A percentile compares a stretch with the other conserved stretches of the same genome.
phyloP scores from a whole-genome alignment of 2,797 vertebrate species.

The Arctocebus calabarensis region DNA sequence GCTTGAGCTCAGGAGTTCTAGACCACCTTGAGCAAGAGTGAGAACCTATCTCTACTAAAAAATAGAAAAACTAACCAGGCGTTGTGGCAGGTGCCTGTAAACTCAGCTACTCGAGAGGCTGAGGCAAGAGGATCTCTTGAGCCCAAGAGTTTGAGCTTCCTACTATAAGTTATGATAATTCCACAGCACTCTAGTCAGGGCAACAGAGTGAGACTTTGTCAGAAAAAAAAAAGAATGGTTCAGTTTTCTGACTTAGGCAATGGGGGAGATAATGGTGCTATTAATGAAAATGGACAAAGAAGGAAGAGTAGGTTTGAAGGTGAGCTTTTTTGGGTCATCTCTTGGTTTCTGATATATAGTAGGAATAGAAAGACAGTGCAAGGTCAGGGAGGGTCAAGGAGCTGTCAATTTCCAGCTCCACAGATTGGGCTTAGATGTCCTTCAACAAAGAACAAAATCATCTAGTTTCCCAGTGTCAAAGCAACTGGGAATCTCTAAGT shows the following conservation, averaged over 20 bases:
- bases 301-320: background rate
- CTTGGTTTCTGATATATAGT: background rate
- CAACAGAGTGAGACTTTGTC: too few species aligned
- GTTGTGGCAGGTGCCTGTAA: too few species aligned
- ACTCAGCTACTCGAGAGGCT: too few species aligned
- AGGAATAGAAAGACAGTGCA: background rate
- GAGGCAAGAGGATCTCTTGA: too few species aligned
- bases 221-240: background rate
- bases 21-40: too few species aligned
- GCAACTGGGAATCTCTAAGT: slow-evolving; percentile 4
- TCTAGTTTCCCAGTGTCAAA: background rate
- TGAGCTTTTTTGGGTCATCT: background rate
- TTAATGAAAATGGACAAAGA: background rate
- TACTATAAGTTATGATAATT: too few species aligned
- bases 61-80: too few species aligned
- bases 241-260: background rate
- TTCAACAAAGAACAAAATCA: background rate
- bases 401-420: background rate
- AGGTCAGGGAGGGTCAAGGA: background rate
- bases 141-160: too few species aligned
- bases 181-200: too few species aligned
- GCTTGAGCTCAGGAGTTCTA: too few species aligned
- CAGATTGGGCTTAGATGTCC: background rate
- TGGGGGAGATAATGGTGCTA: background rate
- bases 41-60: too few species aligned